Evolutionary conservation across 2,113 vertebrate species (phyloP), one percentile per base, ranked within the genome.

Genomic region (Scophthalmus maximus): DNA sequence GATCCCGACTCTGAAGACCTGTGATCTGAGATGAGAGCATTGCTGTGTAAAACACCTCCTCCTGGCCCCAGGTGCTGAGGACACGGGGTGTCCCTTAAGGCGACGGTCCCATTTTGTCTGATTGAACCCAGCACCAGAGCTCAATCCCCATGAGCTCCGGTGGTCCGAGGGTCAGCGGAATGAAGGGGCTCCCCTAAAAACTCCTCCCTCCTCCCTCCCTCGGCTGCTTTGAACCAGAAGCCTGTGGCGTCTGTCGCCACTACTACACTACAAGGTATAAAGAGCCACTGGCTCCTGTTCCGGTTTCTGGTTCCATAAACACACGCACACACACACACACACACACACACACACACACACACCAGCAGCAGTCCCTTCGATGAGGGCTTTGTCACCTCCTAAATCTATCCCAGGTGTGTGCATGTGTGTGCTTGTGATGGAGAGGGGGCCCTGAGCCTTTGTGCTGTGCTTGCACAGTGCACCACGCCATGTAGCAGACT

Each of bases 331-430:
- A 44, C 60, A 56, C 26, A 52, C 18, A 68, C 51, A 23, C 26
- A 50, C 75, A 58, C 42, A 59, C 63, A 64, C 23, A 59, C 47
- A 62, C 62, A 68, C 75, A 68, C 49, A 29, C 18, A 63, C 68
- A 75, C 49, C 75, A 73, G 73, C 14, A 53, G 84, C 55, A 75
- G 76, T 50, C 71, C 50, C 73, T 60, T 83, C 73, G 79, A 79
- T 71, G 86, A 78, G 73, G 84, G 83, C 89, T 91, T 83, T 88
- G 76, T 93, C 88, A 87, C 70, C 74, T 90, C 83, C 76, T 92
- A 94, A 94, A 93, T 92, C 75, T 81, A 82, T 88, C 86, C 92
- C 88, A 90, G 87, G 89, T 93, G 84, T 92, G 89, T 84, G 78
- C 40, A 8, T 69, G 76, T 74, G 73, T 81, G 80, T 86, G 68